Evolutionary conservation across 1,140 invertebrate species (phyloP).

Genomic region (Dendroctonus valens): DNA sequence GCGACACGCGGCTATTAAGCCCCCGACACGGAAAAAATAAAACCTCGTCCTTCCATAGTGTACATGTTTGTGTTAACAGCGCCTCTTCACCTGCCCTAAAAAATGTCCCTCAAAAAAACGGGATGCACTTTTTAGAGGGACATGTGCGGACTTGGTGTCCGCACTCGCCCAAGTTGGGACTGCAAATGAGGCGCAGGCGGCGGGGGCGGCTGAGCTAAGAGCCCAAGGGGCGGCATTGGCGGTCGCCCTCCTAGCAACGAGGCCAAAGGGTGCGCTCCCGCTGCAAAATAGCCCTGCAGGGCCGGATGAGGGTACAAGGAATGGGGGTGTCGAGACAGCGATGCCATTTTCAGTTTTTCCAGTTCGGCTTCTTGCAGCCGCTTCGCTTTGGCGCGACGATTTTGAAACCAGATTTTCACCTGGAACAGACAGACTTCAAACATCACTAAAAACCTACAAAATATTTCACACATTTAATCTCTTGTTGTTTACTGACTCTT

Average conservation of each 20-base stretch:
- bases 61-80: too few species aligned
- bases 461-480: too few species aligned
- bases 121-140: conserved; percentile 30
- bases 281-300: conserved; percentile 48
- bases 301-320: conserved; percentile 49
- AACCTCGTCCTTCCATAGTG: too few species aligned
- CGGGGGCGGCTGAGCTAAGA: conserved; percentile 43
- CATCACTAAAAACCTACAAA: too few species aligned
- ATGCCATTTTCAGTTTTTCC: conserved; percentile 64
- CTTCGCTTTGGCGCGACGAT: conserved; percentile 91
- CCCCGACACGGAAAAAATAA: too few species aligned
- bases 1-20: too few species aligned
- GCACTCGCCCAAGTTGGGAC: conserved; percentile 42
- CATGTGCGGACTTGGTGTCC: conserved; percentile 46
- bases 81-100: too few species aligned
- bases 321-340: conserved; percentile 46
- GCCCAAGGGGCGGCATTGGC: conserved; percentile 43
- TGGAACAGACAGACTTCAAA: conserved; percentile 53
- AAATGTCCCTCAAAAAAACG: too few species aligned
- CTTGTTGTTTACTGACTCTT: too few species aligned
- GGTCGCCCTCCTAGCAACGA: conserved; percentile 46
- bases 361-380: conserved; percentile 92
- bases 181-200: conserved; percentile 35
- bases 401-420: conserved; percentile 99
- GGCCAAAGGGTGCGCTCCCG: conserved; percentile 48